Base-by-base conservation (phyloP, 2,113 vertebrate genomes). In the Antidorcas marsupialis region DNA sequence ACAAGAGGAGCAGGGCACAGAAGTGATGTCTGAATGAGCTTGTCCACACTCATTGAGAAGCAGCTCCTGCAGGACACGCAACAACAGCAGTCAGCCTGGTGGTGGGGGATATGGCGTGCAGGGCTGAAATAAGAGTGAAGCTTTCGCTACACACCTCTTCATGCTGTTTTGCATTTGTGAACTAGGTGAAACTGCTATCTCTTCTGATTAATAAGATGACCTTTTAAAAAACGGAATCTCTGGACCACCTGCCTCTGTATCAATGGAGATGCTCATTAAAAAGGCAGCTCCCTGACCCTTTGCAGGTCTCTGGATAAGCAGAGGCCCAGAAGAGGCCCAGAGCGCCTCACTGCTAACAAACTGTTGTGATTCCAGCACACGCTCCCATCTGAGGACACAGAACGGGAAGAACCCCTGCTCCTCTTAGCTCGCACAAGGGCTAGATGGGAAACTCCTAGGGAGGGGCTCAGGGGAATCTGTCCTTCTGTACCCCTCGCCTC, bases 101-200 rank as follows among this genome's bases (percentile, higher is more conserved):
- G 30, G 4, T 0, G 1, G 1, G 25, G 13, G 27, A 2, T 0
- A 10, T 21, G 12, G 55, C 0, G 1, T 12, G 45, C 3, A 14
- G 43, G 62, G 78, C 19, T n/a, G 3, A 43, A n/a, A 15, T 2
- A 2, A 39, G 36, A 52, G 82, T 7, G 76, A 71, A 36, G 64
- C 76, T 84, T 28, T 21, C 23, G 10, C 23, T 2, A 45, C 21
- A 43, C 9, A 8, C 17, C 39, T 55, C 47, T n/a, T 81, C 16
- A 33, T 0, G 36, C 36, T 10, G 30, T 17, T 5, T n/a, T 43
- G 23, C 8, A 39, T 30, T 71, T 87, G 25, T 67, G 6, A 87
- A 59, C 47, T 2, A 47, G 59, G 57, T 25, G 23, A 89, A 53
- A 21, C 36, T 79, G 8, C 39, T 12, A 16, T 30, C 50, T 64